Evolutionary conservation across 2,113 vertebrate genomes (phyloP).

Genomic region (Syngnathus scovelli): DNA sequence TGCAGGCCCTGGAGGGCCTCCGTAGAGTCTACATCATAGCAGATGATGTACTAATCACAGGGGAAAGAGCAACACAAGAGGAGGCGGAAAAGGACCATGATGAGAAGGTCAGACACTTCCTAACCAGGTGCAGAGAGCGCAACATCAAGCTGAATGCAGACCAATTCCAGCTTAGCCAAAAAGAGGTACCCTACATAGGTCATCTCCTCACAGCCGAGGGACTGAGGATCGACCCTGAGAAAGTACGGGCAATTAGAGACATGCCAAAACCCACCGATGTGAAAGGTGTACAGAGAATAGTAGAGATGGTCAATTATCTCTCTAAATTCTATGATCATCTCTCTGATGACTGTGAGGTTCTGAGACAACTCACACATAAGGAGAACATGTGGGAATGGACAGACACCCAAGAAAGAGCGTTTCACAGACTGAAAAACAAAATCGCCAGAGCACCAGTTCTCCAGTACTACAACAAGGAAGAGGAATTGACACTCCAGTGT

Average conservation of each 20-base stretch:
- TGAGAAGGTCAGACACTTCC: constrained; percentile 13
- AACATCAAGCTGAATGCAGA: constrained; percentile 12
- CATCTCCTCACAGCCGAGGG: constrained; percentile 13
- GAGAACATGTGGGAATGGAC: constrained; percentile 12
- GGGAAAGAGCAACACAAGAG: constrained; percentile 10
- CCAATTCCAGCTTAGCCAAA: constrained; percentile 14
- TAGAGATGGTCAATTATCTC: neutral
- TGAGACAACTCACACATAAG: constrained; percentile 17
- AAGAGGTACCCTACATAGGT: constrained; percentile 12
- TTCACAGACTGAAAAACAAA: neutral
- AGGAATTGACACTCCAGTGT: neutral
- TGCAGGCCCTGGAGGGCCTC: constrained; percentile 8
- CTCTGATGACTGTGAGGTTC: constrained; percentile 16
- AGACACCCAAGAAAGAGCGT: constrained; percentile 8
- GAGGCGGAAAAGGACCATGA: constrained; percentile 6
- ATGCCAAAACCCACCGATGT: constrained; percentile 20
- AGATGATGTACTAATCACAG: constrained; percentile 19
- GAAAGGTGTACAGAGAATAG: constrained; percentile 20
- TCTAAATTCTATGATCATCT: constrained; percentile 18
- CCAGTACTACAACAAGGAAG: neutral
- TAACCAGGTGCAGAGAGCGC: neutral
- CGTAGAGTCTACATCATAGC: constrained; percentile 16
- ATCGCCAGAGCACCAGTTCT: neutral
- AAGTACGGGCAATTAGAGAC: constrained; percentile 9
- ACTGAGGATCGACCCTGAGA: constrained; percentile 9